These are phyloP conservation scores for Heteropelma amictum DNA, from an alignment of 2,888 invertebrate genomes.

Conservation along the genomic window DNA sequence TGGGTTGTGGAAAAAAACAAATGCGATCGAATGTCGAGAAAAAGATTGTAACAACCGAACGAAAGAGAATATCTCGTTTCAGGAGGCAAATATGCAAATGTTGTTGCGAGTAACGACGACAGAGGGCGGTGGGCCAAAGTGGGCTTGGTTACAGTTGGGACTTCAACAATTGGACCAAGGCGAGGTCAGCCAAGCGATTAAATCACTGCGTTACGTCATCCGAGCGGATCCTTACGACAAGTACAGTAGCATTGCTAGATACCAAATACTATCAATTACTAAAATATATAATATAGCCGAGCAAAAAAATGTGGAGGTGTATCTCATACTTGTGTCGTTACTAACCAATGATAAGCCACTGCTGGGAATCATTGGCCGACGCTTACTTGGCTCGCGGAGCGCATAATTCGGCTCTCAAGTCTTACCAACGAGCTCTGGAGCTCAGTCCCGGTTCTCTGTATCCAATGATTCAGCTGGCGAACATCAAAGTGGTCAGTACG, in stretches of 20 bases:
- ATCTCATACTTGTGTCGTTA: conserved; percentile 57
- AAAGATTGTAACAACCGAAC: too few species aligned
- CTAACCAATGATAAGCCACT: conserved; percentile 77
- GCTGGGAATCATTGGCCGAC: conserved; percentile 95
- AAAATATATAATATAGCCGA: too few species aligned
- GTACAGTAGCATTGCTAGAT: conserved; percentile 72
- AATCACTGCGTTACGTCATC: conserved; percentile 86
- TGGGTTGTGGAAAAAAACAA: conserved; percentile 73
- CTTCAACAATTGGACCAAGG: conserved; percentile 87
- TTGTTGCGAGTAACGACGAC: conserved; percentile 79
- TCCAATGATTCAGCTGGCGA: conserved; percentile 87
- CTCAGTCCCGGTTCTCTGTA: conserved; percentile 84
- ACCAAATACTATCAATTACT: too few species aligned
- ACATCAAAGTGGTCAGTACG: conserved; percentile 82
- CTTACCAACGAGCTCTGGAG: conserved; percentile 88
- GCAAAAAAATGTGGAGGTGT: too few species aligned
- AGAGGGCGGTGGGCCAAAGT: conserved; percentile 81
- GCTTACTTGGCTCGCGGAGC: conserved; percentile 93
- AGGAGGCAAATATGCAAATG: conserved; percentile 83
- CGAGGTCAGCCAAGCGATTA: conserved; percentile 87
- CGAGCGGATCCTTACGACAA: conserved; percentile 84
- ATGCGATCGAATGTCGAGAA: not conserved
- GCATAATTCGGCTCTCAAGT: conserved; percentile 92
- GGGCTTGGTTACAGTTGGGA: conserved; percentile 92
- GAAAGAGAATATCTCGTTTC: too few species aligned